These are phyloP conservation scores for Acrocephalus kingi DNA, from an alignment of 2,113 vertebrate genomes.

Conservation along the genomic window DNA sequence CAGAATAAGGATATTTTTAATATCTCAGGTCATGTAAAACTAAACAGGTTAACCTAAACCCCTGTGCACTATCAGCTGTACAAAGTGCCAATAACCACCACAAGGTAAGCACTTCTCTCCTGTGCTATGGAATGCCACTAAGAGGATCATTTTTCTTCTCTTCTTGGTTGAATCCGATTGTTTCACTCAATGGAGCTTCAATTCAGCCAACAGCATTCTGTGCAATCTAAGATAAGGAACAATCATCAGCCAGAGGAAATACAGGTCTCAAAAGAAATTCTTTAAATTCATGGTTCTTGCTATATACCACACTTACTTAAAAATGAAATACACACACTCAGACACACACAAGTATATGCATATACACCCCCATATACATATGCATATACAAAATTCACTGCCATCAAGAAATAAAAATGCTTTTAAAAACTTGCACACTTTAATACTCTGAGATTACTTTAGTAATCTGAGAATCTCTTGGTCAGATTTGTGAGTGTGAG, in stretches of 20 bases:
- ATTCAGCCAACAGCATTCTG: slow-evolving; percentile 17
- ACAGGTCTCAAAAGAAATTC: background rate
- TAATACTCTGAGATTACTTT: background rate
- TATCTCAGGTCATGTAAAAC: slow-evolving; percentile 42
- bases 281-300: background rate
- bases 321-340: background rate
- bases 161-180: slow-evolving; percentile 35
- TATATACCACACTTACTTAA: background rate
- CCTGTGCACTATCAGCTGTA: slow-evolving; percentile 5
- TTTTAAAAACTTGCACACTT: background rate
- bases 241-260: background rate
- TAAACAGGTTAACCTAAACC: slow-evolving; percentile 48
- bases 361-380: too few relatives aligned
- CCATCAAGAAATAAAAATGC: background rate
- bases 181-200: slow-evolving; percentile 49
- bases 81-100: slow-evolving; percentile 38
- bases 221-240: background rate
- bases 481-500: background rate
- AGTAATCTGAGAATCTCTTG: background rate
- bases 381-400: background rate
- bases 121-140: background rate
- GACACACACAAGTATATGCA: too few relatives aligned
- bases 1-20: slow-evolving; percentile 24
- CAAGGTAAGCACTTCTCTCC: slow-evolving; percentile 22
- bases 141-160: slow-evolving; percentile 49